Conservation (phyloP, 2,888 invertebrate genomes). For the Epirrhoe alternata region DNA sequence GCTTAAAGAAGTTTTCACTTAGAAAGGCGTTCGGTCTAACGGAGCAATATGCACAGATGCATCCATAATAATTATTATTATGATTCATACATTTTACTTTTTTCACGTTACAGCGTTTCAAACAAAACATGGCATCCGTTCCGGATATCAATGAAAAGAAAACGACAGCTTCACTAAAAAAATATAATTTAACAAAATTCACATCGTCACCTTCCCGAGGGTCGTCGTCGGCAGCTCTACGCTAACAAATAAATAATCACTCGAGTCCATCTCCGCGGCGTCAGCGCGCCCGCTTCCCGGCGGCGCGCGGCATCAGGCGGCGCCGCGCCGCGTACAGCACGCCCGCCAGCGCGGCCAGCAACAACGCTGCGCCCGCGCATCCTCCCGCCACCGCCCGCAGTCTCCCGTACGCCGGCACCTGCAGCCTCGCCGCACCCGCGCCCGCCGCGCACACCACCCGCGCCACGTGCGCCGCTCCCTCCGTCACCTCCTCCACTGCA, state of each 20-base stretch:
- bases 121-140: background rate
- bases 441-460: constrained; percentile 91
- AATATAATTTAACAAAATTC: constrained; percentile 19
- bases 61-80: too few species aligned
- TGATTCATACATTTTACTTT: too few species aligned
- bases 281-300: constrained; percentile 28
- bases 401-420: constrained; percentile 89
- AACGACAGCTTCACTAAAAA: constrained; percentile 5
- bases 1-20: too few species aligned
- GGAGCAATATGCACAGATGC: too few species aligned
- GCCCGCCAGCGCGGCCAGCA: constrained; percentile 87
- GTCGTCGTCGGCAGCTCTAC: background rate
- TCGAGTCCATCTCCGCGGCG: constrained; percentile 34
- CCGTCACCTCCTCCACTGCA: constrained; percentile 87
- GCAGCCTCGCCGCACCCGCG: constrained; percentile 87
- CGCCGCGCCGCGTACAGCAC: constrained; percentile 80
- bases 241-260: constrained; percentile 16
- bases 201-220: background rate
- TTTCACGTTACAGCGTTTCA: too few species aligned
- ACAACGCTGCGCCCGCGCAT: constrained; percentile 88
- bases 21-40: too few species aligned
- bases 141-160: constrained; percentile 1
- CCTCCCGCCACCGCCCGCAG: constrained; percentile 90
- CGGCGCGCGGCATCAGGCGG: constrained; percentile 48
- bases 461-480: constrained; percentile 90